phyloP scores from a whole-genome alignment of 2,888 invertebrate genomes.

The Craniophora ligustri region DNA sequence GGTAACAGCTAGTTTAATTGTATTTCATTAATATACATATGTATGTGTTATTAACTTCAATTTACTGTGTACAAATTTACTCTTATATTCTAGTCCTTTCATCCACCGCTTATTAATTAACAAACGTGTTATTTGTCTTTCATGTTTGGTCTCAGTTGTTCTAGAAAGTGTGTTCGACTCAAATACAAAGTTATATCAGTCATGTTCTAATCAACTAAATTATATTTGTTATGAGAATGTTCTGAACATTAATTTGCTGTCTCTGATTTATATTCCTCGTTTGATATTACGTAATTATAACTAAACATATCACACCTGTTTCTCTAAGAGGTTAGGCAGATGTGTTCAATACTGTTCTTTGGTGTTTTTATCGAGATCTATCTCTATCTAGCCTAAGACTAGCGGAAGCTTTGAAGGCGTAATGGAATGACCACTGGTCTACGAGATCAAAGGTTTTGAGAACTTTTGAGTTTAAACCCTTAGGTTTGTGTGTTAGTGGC shows the following conservation, averaged over 20 bases:
- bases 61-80: constrained; percentile 18
- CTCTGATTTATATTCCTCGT: constrained; percentile 42
- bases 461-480: too few species aligned
- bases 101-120: constrained; percentile 36
- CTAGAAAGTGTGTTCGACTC: constrained; percentile 31
- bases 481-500: too few species aligned
- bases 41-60: too few species aligned
- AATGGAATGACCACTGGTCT: too few species aligned
- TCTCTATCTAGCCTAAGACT: too few species aligned
- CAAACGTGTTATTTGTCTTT: constrained; percentile 41
- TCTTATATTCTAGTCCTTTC: constrained; percentile 23
- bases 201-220: constrained; percentile 40
- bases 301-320: too few species aligned
- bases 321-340: too few species aligned
- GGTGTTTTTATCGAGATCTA: too few species aligned
- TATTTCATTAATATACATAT: too few species aligned
- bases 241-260: constrained; percentile 27
- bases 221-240: constrained; percentile 41
- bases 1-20: constrained; percentile 4
- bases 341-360: too few species aligned
- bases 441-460: too few species aligned
- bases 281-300: constrained; percentile 19
- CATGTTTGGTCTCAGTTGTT: constrained; percentile 25
- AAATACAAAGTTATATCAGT: constrained; percentile 39
- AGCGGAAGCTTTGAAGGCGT: too few species aligned